Evolutionary conservation across 2,113 vertebrate genomes (phyloP), one percentile per base, ranked within the genome.

Genomic region (Mobula hypostoma): DNA sequence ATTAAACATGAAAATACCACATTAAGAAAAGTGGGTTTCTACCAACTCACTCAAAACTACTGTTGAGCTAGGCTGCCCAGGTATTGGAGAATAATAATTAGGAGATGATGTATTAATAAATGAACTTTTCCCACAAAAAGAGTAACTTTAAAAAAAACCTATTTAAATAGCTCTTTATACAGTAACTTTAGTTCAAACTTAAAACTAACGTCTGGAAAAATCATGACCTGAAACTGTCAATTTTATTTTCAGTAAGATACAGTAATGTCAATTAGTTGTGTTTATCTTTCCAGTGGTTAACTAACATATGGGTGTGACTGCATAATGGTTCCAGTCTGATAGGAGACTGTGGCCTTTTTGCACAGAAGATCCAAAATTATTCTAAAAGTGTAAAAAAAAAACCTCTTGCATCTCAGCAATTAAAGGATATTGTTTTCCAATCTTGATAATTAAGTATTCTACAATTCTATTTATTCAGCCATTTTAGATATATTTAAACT

Each of bases 211-310:
- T 58, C 80, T 83, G 80, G 36, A 83, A 56, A 24, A 58, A 27
- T 24, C 21, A 27, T 27, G 48, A 7, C 8, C 48, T 63, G 27
- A 87, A 87, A 61, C 58, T 87, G 12, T 61, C 56, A 87, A 63
- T 88, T 63, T 88, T n/a, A 56, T 63, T 88, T 85, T 12, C 83
- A 48, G 58, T 56, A 88, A 88, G 58, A 61, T 63, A 88, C 56
- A 63, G 58, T 63, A 88, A 88, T 85, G 82, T 29, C 83, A 85
- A 85, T 85, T 85, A 58, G 40, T 85, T 58, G 48, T 29, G 48
- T 85, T 85, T 58, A 85, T 40, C 82, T 48, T 85, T 56, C 48
- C 82, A 85, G 19, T 85, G 82, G 82, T 85, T 85, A 85, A 21
- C 48, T 48, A 85, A 85, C 82, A 85, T 48, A 40, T 85, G 48